phyloP scores from a whole-genome alignment of 2,888 invertebrate genomes.

The Eupithecia insigniata region DNA sequence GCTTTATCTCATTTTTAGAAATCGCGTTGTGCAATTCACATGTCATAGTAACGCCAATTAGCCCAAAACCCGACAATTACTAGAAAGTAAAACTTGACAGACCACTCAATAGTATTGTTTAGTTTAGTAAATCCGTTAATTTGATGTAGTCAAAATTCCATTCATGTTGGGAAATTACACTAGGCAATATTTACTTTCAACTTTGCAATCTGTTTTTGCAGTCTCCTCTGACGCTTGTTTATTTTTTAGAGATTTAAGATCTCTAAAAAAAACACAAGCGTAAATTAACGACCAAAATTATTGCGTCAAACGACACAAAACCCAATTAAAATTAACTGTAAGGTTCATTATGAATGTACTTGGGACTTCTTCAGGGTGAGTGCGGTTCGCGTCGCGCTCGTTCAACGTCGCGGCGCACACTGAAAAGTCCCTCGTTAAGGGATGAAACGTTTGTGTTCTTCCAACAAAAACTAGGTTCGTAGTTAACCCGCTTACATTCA shows the following conservation, averaged over 20 bases:
- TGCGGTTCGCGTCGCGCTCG: no score
- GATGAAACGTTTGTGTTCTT: no score
- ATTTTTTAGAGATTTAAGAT: background rate
- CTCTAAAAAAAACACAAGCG: no score
- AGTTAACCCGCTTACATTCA: no score
- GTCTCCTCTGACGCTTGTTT: background rate
- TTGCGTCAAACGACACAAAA: no score
- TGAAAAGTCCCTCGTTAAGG: no score
- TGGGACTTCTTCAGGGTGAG: no score
- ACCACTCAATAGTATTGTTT: slow-evolving; percentile 53
- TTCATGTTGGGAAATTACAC: slow-evolving; percentile 5
- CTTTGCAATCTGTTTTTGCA: background rate
- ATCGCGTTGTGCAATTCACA: slow-evolving; percentile 60
- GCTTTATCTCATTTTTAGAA: slow-evolving; percentile 50
- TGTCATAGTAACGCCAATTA: slow-evolving; percentile 58
- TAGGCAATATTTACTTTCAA: background rate
- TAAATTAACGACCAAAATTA: no score
- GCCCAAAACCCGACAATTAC: slow-evolving; percentile 52
- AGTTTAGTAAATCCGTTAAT: slow-evolving; percentile 48
- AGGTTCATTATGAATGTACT: no score
- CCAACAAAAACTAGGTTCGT: no score
- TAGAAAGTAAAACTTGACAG: slow-evolving; percentile 64
- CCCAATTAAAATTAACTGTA: no score
- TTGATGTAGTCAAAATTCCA: slow-evolving; percentile 31
- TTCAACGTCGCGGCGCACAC: no score